These are phyloP conservation scores for Hormaphis cornu DNA, from an alignment of 1,140 invertebrate species.

Conservation along the genomic window DNA sequence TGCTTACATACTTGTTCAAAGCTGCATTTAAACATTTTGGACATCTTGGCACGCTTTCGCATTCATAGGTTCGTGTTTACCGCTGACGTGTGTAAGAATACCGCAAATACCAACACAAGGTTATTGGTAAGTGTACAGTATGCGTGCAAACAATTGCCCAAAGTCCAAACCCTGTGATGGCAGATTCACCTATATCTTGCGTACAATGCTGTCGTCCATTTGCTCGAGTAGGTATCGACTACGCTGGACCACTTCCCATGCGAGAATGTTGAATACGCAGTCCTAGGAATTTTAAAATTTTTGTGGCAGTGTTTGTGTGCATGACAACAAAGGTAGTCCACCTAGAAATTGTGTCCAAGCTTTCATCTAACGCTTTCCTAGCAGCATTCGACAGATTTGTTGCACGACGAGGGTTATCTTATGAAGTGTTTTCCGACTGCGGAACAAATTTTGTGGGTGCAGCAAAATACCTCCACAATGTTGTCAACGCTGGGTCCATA, in stretches of 20 bases:
- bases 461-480: too few relatives aligned
- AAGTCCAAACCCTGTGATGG: too few relatives aligned
- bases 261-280: background rate
- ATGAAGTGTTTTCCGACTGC: conserved; percentile 40
- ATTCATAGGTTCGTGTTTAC: too few relatives aligned
- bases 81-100: too few relatives aligned
- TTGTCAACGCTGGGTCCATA: too few relatives aligned
- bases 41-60: too few relatives aligned
- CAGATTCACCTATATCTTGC: background rate
- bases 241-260: background rate
- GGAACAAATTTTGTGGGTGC: conserved; percentile 42
- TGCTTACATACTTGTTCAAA: too few relatives aligned
- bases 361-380: conserved; percentile 42
- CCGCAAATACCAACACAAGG: too few relatives aligned
- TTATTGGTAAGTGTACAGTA: too few relatives aligned
- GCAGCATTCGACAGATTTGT: conserved; percentile 42
- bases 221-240: conserved; percentile 38
- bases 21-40: too few relatives aligned
- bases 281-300: conserved; percentile 32
- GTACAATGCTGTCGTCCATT: background rate
- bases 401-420: conserved; percentile 40
- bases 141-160: too few relatives aligned
- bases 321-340: conserved; percentile 43
- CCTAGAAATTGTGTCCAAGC: conserved; percentile 42
- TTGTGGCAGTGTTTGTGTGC: conserved; percentile 44